Conservation (phyloP, 2,888 invertebrate species). For the Pristionchus exspectatus region DNA sequence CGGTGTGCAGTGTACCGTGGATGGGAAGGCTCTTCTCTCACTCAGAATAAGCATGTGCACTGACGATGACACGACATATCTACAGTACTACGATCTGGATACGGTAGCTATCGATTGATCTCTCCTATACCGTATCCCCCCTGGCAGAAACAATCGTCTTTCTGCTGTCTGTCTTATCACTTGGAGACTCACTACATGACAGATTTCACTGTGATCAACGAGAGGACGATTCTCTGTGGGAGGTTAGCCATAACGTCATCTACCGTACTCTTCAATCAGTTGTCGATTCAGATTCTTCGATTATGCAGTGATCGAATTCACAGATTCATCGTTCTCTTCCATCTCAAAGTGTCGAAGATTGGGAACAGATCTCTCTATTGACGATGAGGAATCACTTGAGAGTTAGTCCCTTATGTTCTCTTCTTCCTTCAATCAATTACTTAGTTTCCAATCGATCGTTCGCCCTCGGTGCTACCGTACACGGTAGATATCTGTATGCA, state of each 20-base stretch:
- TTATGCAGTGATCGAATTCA: neutral
- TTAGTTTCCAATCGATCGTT: conserved; percentile 5
- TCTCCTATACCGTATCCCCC: neutral
- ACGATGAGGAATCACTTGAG: neutral
- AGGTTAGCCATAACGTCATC: neutral
- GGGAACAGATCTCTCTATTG: neutral
- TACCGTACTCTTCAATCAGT: neutral
- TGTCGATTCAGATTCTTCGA: conserved; percentile 32
- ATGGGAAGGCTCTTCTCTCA: conserved; percentile 20
- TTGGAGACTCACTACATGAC: neutral
- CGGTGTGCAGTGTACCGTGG: neutral
- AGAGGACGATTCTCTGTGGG: conserved; percentile 35
- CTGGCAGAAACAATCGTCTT: neutral
- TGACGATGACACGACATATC: conserved; percentile 17
- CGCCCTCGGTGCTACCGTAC: conserved; percentile 25
- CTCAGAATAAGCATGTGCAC: conserved; percentile 19
- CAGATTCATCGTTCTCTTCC: conserved; percentile 16
- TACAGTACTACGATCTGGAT: conserved; percentile 29
- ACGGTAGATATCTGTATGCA: neutral
- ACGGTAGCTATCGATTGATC: conserved; percentile 30
- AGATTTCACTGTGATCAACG: conserved; percentile 13
- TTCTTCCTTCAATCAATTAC: neutral
- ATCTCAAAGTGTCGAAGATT: neutral
- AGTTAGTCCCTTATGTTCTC: neutral
- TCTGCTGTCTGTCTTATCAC: neutral